phyloP scores from a whole-genome alignment of 1,140 invertebrate genomes.

The Stegodyphus mimosarum region DNA sequence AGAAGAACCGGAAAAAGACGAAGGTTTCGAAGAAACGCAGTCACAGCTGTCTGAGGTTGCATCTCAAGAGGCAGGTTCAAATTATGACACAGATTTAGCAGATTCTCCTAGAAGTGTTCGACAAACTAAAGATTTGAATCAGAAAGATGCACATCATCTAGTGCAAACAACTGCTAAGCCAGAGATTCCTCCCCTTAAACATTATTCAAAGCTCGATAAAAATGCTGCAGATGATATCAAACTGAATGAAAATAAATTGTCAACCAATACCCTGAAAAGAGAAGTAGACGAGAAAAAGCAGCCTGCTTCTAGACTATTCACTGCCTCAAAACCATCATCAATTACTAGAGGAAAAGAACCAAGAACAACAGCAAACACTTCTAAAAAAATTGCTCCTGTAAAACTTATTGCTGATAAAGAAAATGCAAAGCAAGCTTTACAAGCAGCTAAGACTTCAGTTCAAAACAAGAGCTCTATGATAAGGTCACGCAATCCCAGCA shows the following conservation, averaged over 20 bases:
- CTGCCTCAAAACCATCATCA: neutral
- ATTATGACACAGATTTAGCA: conserved; percentile 57
- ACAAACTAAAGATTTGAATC: conserved; percentile 26
- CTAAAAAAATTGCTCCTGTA: no score
- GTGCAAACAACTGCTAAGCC: neutral
- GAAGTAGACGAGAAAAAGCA: conserved; percentile 9
- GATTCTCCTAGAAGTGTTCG: conserved; percentile 56
- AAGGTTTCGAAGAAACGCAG: conserved; percentile 90
- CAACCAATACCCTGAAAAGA: neutral
- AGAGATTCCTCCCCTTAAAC: no score
- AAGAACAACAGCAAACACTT: no score
- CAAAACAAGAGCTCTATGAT: neutral
- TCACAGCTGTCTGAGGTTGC: conserved; percentile 56
- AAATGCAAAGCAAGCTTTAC: neutral
- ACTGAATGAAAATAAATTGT: neutral
- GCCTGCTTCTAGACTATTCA: conserved; percentile 32
- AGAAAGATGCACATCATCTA: no score
- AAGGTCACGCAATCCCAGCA: neutral
- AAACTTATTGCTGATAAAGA: neutral
- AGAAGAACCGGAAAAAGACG: conserved; percentile 76
- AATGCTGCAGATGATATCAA: neutral
- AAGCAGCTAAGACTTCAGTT: neutral
- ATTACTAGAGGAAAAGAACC: neutral
- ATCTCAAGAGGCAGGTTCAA: conserved; percentile 48
- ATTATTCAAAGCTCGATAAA: neutral